A percentile compares a stretch with the other conserved stretches of the same genome.
These are phyloP conservation scores for Struthidea cinerea DNA, from an alignment of 2,113 vertebrate species.

Conservation along the genomic window DNA sequence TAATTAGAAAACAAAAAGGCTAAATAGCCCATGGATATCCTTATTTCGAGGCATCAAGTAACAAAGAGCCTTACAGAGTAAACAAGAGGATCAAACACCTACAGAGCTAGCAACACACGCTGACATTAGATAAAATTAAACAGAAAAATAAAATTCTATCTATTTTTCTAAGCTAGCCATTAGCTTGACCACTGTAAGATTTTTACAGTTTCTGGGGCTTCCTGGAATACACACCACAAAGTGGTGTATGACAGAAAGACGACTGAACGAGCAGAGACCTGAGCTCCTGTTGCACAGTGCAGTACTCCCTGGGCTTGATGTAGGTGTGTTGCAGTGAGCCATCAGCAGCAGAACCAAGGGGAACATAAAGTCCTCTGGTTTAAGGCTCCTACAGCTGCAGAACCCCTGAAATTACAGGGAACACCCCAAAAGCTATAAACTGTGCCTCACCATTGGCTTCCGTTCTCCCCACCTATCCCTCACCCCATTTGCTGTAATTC, in stretches of 20 bases:
- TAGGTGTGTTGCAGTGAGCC: too few species aligned
- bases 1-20: not conserved
- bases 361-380: too few species aligned
- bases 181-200: not conserved
- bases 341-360: too few species aligned
- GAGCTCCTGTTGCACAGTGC: not conserved
- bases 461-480: too few species aligned
- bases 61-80: not conserved
- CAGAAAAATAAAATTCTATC: not conserved
- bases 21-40: not conserved
- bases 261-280: not conserved
- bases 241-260: accelerated
- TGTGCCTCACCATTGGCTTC: too few species aligned
- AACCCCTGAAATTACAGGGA: too few species aligned
- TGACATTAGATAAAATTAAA: not conserved
- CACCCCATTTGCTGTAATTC: too few species aligned
- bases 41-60: not conserved
- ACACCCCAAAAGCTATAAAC: too few species aligned
- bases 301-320: not conserved
- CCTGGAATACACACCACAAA: not conserved
- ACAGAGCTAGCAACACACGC: not conserved
- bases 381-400: too few species aligned
- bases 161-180: not conserved
- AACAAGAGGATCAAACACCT: not conserved
- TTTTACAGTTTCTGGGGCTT: not conserved